Evolutionary conservation across 2,113 vertebrate species (phyloP).

Genomic region (Silurus meridionalis): DNA sequence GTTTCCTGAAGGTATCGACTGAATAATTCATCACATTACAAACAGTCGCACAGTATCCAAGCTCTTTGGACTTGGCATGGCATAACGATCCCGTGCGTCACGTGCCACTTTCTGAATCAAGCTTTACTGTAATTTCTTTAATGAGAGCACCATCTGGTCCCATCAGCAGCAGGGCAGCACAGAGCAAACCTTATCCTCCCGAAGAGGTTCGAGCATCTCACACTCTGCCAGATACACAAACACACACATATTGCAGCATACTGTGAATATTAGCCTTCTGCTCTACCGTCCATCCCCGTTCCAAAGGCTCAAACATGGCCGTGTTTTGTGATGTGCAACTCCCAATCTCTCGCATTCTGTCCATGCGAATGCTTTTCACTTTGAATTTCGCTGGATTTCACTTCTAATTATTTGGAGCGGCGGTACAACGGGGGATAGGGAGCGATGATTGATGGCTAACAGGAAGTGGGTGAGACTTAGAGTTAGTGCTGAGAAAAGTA

Average conservation of each 20-base stretch:
- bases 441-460: conserved; percentile 43
- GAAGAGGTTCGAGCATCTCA: conserved; percentile 49
- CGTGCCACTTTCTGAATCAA: conserved; percentile 52
- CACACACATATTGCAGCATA: background rate
- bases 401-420: conserved; percentile 39
- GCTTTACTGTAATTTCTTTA: conserved; percentile 63
- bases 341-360: conserved; percentile 16
- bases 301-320: conserved; percentile 1
- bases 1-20: background rate
- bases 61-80: conserved; percentile 17
- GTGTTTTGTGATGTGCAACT: conserved; percentile 15
- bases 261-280: conserved; percentile 15
- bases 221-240: background rate
- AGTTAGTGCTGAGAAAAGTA: conserved; percentile 7
- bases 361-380: conserved; percentile 9
- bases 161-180: conserved; percentile 41
- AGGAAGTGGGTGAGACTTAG: conserved; percentile 13
- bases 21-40: background rate
- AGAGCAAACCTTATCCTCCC: conserved; percentile 31
- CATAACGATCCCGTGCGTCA: conserved; percentile 33
- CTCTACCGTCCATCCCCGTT: background rate
- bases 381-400: conserved; percentile 7
- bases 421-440: background rate
- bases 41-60: background rate
- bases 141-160: conserved; percentile 64